phyloP scores from a whole-genome alignment of 2,113 vertebrate species.

The Spilogale gracilis region DNA sequence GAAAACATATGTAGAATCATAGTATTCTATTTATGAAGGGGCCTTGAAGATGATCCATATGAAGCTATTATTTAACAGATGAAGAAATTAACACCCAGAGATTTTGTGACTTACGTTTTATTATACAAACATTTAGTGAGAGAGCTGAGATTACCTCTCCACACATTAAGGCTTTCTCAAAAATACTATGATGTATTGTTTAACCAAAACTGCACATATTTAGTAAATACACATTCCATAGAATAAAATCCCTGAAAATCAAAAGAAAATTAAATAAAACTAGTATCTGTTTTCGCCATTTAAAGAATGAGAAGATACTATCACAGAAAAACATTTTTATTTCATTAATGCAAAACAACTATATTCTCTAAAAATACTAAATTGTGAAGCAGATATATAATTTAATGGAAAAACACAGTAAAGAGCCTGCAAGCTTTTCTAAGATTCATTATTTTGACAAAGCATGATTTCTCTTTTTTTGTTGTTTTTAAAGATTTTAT shows the following conservation, averaged over 20 bases:
- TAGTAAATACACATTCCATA: neutral
- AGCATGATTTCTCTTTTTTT: neutral
- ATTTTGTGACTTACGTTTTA: neutral
- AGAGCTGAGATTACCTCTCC: neutral
- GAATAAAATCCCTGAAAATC: neutral
- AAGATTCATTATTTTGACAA: constrained; percentile 51
- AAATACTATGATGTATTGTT: neutral
- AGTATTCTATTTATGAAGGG: neutral
- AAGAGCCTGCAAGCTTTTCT: neutral
- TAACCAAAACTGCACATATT: neutral
- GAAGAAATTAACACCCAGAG: neutral
- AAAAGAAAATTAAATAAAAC: constrained; percentile 10
- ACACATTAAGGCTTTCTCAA: neutral
- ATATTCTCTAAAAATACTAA: neutral
- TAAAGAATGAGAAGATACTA: neutral
- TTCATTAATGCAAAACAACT: neutral
- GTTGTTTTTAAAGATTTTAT: too few species aligned
- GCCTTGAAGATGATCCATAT: neutral
- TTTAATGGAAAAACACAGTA: neutral
- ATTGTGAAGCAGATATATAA: neutral
- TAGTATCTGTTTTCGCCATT: neutral
- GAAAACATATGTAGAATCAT: neutral
- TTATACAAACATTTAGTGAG: neutral
- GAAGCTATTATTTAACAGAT: neutral
- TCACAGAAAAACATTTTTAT: neutral